These are phyloP conservation scores for Protonemura montana DNA, from an alignment of 2,888 invertebrate genomes.

Conservation along the genomic window DNA sequence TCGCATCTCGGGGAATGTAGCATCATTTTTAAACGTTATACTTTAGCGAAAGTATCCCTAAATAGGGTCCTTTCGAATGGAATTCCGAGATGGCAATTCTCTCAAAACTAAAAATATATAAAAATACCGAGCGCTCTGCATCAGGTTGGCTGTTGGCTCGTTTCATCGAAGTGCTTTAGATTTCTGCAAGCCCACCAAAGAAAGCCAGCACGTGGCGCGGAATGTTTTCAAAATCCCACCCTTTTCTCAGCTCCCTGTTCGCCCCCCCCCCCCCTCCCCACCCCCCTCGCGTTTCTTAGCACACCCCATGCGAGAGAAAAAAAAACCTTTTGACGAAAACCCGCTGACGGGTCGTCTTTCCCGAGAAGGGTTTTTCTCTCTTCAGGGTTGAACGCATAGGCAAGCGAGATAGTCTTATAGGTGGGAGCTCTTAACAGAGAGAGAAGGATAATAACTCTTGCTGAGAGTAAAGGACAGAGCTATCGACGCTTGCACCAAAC, in stretches of 20 bases:
- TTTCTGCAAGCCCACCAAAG: too few relatives aligned
- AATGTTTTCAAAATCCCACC: neutral
- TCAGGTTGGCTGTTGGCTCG: too few relatives aligned
- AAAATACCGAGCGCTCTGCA: too few relatives aligned
- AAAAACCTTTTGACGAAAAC: conserved; percentile 7
- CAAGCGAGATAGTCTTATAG: neutral
- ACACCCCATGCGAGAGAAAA: neutral
- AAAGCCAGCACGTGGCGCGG: neutral
- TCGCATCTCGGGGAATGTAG: too few relatives aligned
- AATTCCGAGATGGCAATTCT: too few relatives aligned
- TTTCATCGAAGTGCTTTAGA: too few relatives aligned
- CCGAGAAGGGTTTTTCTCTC: neutral
- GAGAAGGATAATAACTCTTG: neutral
- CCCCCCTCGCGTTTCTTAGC: neutral
- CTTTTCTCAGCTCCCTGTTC: neutral
- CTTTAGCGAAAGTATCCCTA: too few relatives aligned
- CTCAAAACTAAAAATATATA: too few relatives aligned
- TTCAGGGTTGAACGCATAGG: neutral
- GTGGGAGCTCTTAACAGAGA: neutral
- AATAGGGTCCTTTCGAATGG: too few relatives aligned
- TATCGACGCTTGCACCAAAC: neutral
- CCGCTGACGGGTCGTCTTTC: conserved; percentile 1
- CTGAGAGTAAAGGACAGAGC: neutral
- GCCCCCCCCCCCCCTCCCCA: too few relatives aligned
- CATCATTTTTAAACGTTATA: too few relatives aligned